Base-by-base conservation (phyloP, 1,140 invertebrate genomes). In the Diploscapter pachys region DNA sequence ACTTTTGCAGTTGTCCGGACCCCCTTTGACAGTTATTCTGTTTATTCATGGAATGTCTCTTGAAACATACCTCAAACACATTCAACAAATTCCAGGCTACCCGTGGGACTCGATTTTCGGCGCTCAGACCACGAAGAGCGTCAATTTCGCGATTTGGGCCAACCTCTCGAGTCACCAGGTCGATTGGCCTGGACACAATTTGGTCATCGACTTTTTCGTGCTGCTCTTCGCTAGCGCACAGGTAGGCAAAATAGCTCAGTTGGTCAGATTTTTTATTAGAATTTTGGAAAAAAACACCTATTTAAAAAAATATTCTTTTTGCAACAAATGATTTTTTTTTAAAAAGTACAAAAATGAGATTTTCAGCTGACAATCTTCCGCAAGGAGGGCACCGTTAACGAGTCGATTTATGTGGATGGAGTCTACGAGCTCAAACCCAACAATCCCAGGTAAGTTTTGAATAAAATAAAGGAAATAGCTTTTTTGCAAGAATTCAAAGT, bases 201-300 rank as follows among this genome's bases (percentile, higher is more conserved):
- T 98, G 5, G 89, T 97, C 13, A 93, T 93, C 83, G 96, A 99
- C 87, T 95, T 95, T 81, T 90, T 97, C 78, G 89, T 97, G 9
- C 85, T 99, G 9, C 82, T 98, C 57, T 91, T 97, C 83, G 90
- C 93, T 4, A 91, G 92, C 77, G 90, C 94, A 2, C 96, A 99
- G 87, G 70, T 72, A 6, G 31, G 31, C 31, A 31, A 31, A 31
- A 31, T 31, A 1, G 65, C 13, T 13, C 51, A 8, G 13, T 31
- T 31, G 31, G 1, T 31, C 31, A 31, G 31, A 31, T 31, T 31
- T 31, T 31, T 31, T 31, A 31, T 31, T 31, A 31, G 31, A 31
- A 31, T 31, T 31, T 31, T 31, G 31, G 31, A 0, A 31, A 31
- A 31, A 31, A 31, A 1, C 31, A 31, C 31, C 31, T 31, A 31